Base-by-base conservation (phyloP, 2,113 vertebrate species). In the Oryzias woworae region DNA sequence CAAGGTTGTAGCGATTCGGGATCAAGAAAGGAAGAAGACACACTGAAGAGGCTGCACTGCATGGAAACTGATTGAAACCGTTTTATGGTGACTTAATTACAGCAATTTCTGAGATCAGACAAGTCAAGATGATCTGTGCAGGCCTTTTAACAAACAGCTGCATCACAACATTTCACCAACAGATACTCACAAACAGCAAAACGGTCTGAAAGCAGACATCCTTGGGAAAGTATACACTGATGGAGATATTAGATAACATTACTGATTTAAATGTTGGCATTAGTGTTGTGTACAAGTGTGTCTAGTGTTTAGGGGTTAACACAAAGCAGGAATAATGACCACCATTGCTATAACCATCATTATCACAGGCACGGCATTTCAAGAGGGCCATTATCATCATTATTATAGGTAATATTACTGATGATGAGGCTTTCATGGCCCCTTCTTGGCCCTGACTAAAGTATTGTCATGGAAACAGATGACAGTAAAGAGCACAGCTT, bases 351-450 rank as follows among this genome's bases (percentile, higher is more conserved):
- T 83, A 82, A 74, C 68, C 83, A 85, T 81, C 79, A 83, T 85
- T 83, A 80, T 77, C 80, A 62, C 82, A 63, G 66, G 74, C 71
- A 66, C 83, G 80, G 80, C 83, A 87, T 89, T 91, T 87, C 69
- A 77, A 77, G 74, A 80, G 73, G 53, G 20, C 78, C 78, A 85
- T 89, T 88, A 89, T 89, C 82, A 82, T 88, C 80, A 87, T 89
- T 90, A 89, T 88, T 87, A 87, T 69, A 41, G 80, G 84, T 90
- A 90, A 87, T 91, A 91, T 89, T 81, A 82, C 83, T 82, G 83
- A 87, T 84, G 82, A 81, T 85, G 83, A 80, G 80, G 82, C 72
- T 76, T 85, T 75, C 61, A 47, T 67, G 80, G 71, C 76, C 73
- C 75, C 73, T 84, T 60, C 71, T 82, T 81, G 85, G 83, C 84